Evolutionary conservation across 2,888 invertebrate species (phyloP).

Genomic region (Pachycephus smyrnensis): DNA sequence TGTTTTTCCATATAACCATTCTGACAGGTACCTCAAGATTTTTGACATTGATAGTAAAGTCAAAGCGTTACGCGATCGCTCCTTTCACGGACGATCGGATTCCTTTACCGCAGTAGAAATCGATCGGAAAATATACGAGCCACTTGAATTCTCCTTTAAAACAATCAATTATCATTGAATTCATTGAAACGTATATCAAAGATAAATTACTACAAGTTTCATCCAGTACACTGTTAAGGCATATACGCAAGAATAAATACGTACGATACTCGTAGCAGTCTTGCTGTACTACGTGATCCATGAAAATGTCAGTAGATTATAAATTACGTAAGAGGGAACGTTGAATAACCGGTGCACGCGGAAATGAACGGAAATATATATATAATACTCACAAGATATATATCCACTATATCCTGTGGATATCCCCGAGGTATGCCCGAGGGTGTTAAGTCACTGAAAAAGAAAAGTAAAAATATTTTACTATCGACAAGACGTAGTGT

Average conservation of each 20-base stretch:
- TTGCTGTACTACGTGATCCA: slow-evolving; percentile 27
- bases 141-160: not conserved
- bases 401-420: not conserved
- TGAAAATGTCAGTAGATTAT: slow-evolving; percentile 53
- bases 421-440: not conserved
- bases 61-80: not conserved
- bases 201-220: not conserved
- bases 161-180: not conserved
- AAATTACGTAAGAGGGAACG: slow-evolving; percentile 20
- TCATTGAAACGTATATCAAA: not conserved
- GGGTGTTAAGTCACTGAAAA: not conserved
- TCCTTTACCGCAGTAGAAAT: not conserved
- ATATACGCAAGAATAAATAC: not conserved
- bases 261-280: not conserved
- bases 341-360: slow-evolving; percentile 53
- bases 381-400: not conserved
- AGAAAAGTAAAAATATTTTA: not conserved
- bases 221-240: not conserved
- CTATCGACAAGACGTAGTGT: not conserved
- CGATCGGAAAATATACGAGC: not conserved
- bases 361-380: slow-evolving; percentile 34
- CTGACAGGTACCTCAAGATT: not conserved
- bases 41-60: not conserved
- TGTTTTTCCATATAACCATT: not conserved
- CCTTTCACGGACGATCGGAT: not conserved